Evolutionary conservation across 35 echinoderm and acorn worm genomes (phyloP), one percentile per base, ranked within the genome.

Genomic region (Stichopus chloronotus): DNA sequence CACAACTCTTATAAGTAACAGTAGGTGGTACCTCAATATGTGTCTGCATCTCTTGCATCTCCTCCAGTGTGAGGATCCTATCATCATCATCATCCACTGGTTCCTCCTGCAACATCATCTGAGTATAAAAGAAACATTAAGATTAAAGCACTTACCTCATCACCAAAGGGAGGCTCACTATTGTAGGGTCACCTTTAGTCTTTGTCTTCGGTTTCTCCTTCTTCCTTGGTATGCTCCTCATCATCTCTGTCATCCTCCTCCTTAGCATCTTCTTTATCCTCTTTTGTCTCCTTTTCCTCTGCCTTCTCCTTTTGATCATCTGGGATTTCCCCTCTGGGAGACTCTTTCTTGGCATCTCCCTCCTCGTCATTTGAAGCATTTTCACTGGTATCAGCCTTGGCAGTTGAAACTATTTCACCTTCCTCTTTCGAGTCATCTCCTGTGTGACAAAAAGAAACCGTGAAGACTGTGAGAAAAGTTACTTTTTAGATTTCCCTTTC

Each of bases 391-490:
- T 72, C 87, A 16, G 65, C 87, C 23, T 71, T 69, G 87, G 87
- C 57, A 63, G 87, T 89, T 59, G 87, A 89, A 89, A 71, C 87
- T 71, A 89, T 89, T 71, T 89, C 87, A 24, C 87, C 87, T 61
- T 89, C 87, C 71, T 89, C 87, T 25, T 54, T 63, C 2, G 60
- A 12, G 8, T 71, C 87, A 30, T 65, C 57, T 71, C 60, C 87
- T 89, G 59, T 30, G 10, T n/a, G 7, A 71, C 4, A 43, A 72
- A 54, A 19, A 55, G 17, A 55, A 7, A 19, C 2, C 2, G 69
- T 13, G 69, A 72, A 16, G 69, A 72, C 13, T 72, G 69, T 72
- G 69, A 72, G 69, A 16, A 2, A 16, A 16, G 69, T 21, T 72
- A 72, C 22, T 72, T 16, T 72, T 72, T 21, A 16, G 69, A 22